These are phyloP conservation scores for Phylloscopus trochiloides DNA, from an alignment of 2,113 vertebrate species.

Conservation along the genomic window DNA sequence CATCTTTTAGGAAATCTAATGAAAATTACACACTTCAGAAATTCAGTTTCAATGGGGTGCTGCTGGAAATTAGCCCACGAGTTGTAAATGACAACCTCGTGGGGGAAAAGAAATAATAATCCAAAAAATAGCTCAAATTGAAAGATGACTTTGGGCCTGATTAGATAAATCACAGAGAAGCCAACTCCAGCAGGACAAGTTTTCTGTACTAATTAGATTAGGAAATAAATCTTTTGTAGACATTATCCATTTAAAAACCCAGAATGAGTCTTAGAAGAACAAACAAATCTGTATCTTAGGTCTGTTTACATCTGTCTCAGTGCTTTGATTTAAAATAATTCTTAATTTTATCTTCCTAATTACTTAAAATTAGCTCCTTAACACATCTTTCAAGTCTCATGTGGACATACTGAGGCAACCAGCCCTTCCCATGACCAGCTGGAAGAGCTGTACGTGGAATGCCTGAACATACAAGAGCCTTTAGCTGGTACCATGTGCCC, in stretches of 20 bases:
- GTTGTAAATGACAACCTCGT: neutral
- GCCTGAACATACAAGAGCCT: neutral
- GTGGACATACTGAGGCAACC: neutral
- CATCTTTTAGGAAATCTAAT: slow-evolving; percentile 17
- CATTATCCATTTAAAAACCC: neutral
- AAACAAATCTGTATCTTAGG: neutral
- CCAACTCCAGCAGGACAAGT: neutral
- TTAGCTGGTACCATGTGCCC: neutral
- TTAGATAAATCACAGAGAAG: neutral
- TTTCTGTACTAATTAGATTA: neutral
- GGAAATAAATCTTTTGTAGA: neutral
- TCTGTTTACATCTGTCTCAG: neutral
- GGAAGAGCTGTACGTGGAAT: neutral
- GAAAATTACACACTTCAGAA: neutral
- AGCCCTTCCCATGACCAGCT: neutral
- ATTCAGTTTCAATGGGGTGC: neutral
- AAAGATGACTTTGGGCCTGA: neutral
- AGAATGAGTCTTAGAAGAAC: neutral
- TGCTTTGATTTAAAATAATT: neutral
- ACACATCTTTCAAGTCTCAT: neutral
- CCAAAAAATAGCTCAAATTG: neutral
- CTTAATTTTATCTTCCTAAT: neutral
- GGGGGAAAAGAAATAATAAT: neutral
- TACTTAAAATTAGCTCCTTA: neutral
- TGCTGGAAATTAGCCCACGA: neutral